Evolutionary conservation across 2,113 vertebrate genomes (phyloP).

Genomic region (Peucedramus taeniatus): DNA sequence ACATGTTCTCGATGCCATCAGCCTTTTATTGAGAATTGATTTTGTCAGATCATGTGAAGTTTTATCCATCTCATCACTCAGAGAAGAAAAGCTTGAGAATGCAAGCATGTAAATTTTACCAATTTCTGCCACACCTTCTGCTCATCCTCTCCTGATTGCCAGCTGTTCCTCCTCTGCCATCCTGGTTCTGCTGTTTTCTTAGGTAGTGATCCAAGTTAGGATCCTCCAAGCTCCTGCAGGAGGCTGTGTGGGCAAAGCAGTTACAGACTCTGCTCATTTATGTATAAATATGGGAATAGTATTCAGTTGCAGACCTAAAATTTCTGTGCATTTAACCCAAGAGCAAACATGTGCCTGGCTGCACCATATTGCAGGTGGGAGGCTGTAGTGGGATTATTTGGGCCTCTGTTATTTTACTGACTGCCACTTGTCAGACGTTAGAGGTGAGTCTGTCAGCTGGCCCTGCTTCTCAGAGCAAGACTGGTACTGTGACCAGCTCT

Average conservation of each 20-base stretch:
- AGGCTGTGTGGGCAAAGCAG: not conserved
- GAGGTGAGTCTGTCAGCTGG: not conserved
- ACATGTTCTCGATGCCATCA: not conserved
- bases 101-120: not conserved
- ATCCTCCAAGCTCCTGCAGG: not conserved
- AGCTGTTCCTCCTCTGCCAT: not conserved
- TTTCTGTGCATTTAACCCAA: not conserved
- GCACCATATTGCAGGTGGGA: not conserved
- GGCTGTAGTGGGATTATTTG: not conserved
- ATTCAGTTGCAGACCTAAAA: not conserved
- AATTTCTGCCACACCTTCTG: not conserved
- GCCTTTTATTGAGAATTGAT: not conserved
- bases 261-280: not conserved
- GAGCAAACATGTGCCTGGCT: fast-evolving
- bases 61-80: not conserved
- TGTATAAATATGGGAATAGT: not conserved
- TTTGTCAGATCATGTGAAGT: not conserved
- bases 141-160: not conserved
- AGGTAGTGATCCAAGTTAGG: not conserved
- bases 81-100: not conserved
- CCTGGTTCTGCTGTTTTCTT: not conserved
- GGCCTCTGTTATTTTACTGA: not conserved
- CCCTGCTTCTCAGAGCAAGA: not conserved
- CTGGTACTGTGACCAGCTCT: not conserved
- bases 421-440: not conserved